These are phyloP conservation scores for Phaetusa simplex DNA, from an alignment of 2,113 vertebrate genomes.

Conservation along the genomic window DNA sequence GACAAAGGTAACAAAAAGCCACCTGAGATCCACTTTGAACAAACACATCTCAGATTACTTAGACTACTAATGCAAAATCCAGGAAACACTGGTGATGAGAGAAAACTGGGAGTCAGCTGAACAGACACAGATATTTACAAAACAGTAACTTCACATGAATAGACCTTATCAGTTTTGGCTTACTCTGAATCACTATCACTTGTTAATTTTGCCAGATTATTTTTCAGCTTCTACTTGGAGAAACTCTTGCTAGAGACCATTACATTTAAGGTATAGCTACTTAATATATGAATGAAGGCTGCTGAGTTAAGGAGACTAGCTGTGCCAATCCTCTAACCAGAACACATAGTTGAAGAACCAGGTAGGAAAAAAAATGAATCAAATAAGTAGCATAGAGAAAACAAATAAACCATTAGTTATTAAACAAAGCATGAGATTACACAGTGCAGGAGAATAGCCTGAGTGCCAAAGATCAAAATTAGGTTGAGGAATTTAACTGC, in stretches of 20 bases:
- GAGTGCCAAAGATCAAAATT: not conserved
- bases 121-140: not conserved
- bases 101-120: not conserved
- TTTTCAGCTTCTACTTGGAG: not conserved
- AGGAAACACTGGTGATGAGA: not conserved
- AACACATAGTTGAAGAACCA: not conserved
- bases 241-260: not conserved
- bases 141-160: not conserved
- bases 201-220: not conserved
- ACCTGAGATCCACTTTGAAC: not conserved
- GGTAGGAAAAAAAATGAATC: not conserved
- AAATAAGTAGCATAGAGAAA: not conserved
- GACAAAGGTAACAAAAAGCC: not conserved
- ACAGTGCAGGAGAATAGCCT: not conserved
- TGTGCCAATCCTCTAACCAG: not conserved
- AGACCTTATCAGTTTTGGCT: not conserved
- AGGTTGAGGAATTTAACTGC: not conserved
- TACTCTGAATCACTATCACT: not conserved
- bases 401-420: not conserved
- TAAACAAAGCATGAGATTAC: not conserved
- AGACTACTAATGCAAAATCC: not conserved
- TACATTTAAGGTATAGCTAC: not conserved
- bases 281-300: not conserved
- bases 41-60: not conserved
- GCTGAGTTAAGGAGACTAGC: not conserved